Conservation (phyloP, 2,888 invertebrate species). For the Zygaena filipendulae region DNA sequence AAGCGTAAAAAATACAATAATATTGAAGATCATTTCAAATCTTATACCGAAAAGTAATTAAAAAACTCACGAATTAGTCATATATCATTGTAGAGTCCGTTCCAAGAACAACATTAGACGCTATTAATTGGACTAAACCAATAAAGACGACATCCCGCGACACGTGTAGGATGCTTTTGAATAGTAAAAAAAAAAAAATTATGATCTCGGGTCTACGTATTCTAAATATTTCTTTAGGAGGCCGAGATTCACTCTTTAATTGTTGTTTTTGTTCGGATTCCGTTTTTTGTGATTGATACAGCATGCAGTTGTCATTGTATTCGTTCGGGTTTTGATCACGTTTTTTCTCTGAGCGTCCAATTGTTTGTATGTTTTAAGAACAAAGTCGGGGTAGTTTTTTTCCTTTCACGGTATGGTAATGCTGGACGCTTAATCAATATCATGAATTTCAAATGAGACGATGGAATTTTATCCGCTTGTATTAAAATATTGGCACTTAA, state of each 20-base stretch:
- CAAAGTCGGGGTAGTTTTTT: constrained; percentile 36
- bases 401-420: constrained; percentile 38
- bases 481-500: no score
- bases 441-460: constrained; percentile 39
- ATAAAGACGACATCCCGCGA: constrained; percentile 59
- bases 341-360: constrained; percentile 44
- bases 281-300: constrained; percentile 67
- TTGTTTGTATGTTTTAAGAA: constrained; percentile 64
- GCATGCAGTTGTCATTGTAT: constrained; percentile 66
- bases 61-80: no score
- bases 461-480: no score
- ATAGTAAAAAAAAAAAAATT: constrained; percentile 27
- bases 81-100: constrained; percentile 35
- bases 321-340: constrained; percentile 56
- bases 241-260: constrained; percentile 50
- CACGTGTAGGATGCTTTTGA: constrained; percentile 45
- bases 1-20: no score
- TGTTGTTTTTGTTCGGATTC: constrained; percentile 67
- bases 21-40: no score
- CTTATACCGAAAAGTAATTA: no score
- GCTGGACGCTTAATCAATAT: constrained; percentile 46
- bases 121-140: constrained; percentile 63
- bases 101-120: constrained; percentile 47
- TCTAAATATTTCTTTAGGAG: constrained; percentile 61
- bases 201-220: constrained; percentile 34